Percentiles rank a stretch among this genome's conserved stretches.
phyloP scores from a whole-genome alignment of 2,888 invertebrate species.

The Drosophila paramelanica region DNA sequence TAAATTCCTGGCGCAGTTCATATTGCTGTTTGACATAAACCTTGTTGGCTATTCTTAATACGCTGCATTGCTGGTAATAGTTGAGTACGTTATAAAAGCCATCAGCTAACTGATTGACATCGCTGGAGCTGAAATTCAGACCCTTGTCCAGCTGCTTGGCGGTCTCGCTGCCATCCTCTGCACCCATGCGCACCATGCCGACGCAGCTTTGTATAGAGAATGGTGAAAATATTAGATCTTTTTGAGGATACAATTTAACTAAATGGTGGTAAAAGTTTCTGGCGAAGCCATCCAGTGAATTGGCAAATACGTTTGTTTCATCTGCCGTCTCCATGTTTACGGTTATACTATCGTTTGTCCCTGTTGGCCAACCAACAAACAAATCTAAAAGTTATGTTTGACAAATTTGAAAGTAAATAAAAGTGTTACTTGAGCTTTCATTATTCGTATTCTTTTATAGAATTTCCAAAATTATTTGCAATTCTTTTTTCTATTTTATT shows the following conservation, averaged over 20 bases:
- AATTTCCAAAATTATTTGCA: background rate
- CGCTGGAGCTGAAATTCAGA: constrained; percentile 17
- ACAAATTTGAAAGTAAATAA: constrained; percentile 4
- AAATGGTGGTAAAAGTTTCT: constrained; percentile 32
- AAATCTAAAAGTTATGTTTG: background rate
- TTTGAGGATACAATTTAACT: background rate
- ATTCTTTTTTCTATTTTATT: constrained; percentile 1
- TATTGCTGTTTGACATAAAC: constrained; percentile 88
- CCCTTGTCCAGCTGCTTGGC: constrained; percentile 47
- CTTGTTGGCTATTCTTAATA: constrained; percentile 88
- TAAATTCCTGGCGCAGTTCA: constrained; percentile 86
- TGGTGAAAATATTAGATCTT: constrained; percentile 54
- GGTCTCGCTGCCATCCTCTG: constrained; percentile 24
- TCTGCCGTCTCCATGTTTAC: constrained; percentile 4
- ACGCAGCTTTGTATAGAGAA: constrained; percentile 41
- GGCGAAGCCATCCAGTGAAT: constrained; percentile 38
- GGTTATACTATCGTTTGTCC: background rate
- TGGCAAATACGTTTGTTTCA: constrained; percentile 2
- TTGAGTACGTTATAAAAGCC: constrained; percentile 43
- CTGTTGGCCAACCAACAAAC: background rate
- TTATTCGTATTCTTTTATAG: too few relatives aligned
- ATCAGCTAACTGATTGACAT: constrained; percentile 26
- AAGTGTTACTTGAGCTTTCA: too few relatives aligned
- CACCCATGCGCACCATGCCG: constrained; percentile 61
- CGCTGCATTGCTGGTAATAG: constrained; percentile 45